A percentile compares a stretch with the other conserved stretches of the same genome.
Conservation (phyloP, 2,888 invertebrate genomes). For the Alcis repandata region DNA sequence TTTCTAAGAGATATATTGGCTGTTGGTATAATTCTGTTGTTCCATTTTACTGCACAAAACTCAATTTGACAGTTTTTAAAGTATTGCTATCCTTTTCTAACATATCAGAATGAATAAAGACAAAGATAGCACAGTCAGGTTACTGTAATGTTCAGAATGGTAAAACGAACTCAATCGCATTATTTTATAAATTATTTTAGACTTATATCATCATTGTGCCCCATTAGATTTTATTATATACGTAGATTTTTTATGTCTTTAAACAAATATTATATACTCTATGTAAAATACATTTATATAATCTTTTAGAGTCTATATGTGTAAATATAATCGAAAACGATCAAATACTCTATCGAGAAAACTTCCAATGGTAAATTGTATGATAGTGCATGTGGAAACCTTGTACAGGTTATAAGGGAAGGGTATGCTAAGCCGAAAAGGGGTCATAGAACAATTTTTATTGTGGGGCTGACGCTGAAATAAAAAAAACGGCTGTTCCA, state of each 20-base stretch:
- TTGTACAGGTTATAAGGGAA: no score
- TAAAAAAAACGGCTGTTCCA: no score
- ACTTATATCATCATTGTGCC: slow-evolving; percentile 49
- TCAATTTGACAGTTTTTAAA: neutral
- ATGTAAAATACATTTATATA: slow-evolving; percentile 26
- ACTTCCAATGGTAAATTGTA: slow-evolving; percentile 29
- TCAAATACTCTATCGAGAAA: slow-evolving; percentile 32
- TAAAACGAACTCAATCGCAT: neutral
- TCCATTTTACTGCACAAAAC: neutral
- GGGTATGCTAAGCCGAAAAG: no score
- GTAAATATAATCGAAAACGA: slow-evolving; percentile 37
- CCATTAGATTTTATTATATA: slow-evolving; percentile 48
- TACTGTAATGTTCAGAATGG: neutral
- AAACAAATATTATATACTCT: slow-evolving; percentile 50
- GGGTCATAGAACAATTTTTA: no score
- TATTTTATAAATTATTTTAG: slow-evolving; percentile 18
- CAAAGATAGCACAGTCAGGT: neutral
- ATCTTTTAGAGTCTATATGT: slow-evolving; percentile 27
- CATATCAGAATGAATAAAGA: neutral
- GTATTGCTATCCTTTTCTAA: neutral
- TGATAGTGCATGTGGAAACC: neutral
- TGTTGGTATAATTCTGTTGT: neutral
- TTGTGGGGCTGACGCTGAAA: no score
- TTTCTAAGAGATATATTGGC: neutral
- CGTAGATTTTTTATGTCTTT: slow-evolving; percentile 52